Evolutionary conservation across 2,888 invertebrate species (phyloP).

Genomic region (Tromatobia lineatoria): DNA sequence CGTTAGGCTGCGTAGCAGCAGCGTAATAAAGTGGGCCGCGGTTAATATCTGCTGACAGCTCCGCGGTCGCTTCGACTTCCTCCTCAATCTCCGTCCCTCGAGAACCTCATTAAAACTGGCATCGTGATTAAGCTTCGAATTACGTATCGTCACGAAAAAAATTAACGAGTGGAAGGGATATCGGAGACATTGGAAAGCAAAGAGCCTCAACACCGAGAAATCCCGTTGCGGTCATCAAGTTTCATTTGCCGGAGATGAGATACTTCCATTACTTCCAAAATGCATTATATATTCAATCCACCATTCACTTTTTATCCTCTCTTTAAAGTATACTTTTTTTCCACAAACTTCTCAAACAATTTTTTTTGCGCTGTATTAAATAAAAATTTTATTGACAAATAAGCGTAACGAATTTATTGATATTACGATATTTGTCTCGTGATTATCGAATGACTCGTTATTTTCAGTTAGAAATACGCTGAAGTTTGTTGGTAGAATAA

Average conservation of each 20-base stretch:
- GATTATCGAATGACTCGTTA: not conserved
- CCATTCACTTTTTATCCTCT: not conserved
- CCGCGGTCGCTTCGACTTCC: constrained; percentile 8
- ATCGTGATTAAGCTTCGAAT: constrained; percentile 48
- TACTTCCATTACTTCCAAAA: not conserved
- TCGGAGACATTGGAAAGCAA: constrained; percentile 12
- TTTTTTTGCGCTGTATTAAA: not conserved
- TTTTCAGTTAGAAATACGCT: not conserved
- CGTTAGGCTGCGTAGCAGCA: not conserved
- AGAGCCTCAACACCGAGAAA: constrained; percentile 3
- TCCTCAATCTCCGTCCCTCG: constrained; percentile 17
- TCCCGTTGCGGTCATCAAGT: not conserved
- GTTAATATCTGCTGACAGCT: constrained; percentile 19
- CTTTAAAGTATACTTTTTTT: not conserved
- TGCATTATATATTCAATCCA: not conserved
- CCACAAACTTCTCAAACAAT: not conserved
- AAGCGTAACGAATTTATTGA: not conserved
- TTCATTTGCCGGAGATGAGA: not conserved
- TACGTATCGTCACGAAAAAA: constrained; percentile 7
- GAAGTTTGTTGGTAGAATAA: not conserved
- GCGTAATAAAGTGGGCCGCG: constrained; percentile 4
- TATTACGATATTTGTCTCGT: not conserved
- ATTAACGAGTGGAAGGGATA: not conserved
- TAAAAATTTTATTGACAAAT: not conserved
- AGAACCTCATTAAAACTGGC: constrained; percentile 57